Percentiles rank a stretch among this genome's conserved stretches.
Conservation (phyloP, 2,113 vertebrate genomes). For the Phylloscopus whistleri region DNA sequence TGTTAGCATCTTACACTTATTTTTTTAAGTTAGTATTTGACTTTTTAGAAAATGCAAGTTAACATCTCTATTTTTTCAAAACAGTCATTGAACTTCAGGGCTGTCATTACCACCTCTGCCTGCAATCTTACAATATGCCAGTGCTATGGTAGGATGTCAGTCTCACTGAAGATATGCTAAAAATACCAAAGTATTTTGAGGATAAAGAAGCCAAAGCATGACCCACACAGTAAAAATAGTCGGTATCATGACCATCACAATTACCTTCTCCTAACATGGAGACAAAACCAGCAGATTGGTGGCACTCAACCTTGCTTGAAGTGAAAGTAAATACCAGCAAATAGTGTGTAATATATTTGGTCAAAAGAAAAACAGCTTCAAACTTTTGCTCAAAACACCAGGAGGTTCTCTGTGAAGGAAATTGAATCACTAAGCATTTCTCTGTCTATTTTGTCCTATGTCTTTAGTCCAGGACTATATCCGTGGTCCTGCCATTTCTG, state of each 20-base stretch:
- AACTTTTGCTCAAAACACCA: neutral
- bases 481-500: neutral
- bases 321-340: neutral
- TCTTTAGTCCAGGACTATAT: neutral
- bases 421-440: neutral
- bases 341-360: neutral
- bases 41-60: neutral
- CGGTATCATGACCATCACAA: neutral
- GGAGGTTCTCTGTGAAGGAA: neutral
- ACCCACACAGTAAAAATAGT: constrained; percentile 29
- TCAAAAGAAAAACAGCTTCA: neutral
- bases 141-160: neutral
- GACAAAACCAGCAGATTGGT: neutral
- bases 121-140: neutral
- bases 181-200: constrained; percentile 35
- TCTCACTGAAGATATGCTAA: constrained; percentile 34
- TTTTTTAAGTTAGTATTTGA: neutral
- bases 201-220: constrained; percentile 19
- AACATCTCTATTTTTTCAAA: neutral
- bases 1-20: neutral
- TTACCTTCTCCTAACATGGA: constrained; percentile 17
- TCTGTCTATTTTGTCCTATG: neutral
- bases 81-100: neutral
- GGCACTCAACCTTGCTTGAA: neutral
- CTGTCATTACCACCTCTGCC: constrained; percentile 18